These are phyloP conservation scores for Elysia crispata DNA, from an alignment of 2,888 invertebrate species.

Conservation along the genomic window DNA sequence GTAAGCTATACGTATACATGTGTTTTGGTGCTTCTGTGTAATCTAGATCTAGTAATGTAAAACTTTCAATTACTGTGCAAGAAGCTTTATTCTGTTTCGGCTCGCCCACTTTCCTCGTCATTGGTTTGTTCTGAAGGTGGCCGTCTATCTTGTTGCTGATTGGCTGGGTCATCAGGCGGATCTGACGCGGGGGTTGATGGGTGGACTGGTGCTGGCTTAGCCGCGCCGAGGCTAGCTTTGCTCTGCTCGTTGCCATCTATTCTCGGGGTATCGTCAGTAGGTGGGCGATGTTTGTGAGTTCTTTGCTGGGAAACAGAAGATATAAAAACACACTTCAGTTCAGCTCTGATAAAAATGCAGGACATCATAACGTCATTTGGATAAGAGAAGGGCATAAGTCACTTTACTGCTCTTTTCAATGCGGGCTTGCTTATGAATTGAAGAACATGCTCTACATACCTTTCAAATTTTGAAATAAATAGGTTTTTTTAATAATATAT, in stretches of 20 bases:
- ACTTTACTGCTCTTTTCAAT: no score
- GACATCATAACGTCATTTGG: no score
- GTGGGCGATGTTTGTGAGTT: not conserved
- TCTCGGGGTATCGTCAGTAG: not conserved
- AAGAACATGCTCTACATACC: no score
- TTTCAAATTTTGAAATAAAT: no score
- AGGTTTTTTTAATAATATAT: no score
- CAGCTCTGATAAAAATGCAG: no score
- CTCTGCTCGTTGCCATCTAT: not conserved
- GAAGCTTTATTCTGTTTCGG: not conserved
- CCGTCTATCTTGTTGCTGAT: slow-evolving; percentile 3
- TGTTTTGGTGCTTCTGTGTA: no score
- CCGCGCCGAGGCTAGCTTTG: not conserved
- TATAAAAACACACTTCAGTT: not conserved
- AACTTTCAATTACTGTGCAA: no score
- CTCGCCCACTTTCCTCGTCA: not conserved
- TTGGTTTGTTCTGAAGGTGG: slow-evolving; percentile 16
- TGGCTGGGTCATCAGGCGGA: not conserved
- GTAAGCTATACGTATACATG: no score
- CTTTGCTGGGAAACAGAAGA: not conserved
- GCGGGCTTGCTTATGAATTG: no score
- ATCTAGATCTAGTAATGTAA: no score
- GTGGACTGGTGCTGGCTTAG: not conserved
- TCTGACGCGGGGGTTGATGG: slow-evolving; percentile 2
- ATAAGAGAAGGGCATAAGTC: no score